Conservation (phyloP, 2,113 vertebrate genomes). For the Brevimyrus niger region DNA sequence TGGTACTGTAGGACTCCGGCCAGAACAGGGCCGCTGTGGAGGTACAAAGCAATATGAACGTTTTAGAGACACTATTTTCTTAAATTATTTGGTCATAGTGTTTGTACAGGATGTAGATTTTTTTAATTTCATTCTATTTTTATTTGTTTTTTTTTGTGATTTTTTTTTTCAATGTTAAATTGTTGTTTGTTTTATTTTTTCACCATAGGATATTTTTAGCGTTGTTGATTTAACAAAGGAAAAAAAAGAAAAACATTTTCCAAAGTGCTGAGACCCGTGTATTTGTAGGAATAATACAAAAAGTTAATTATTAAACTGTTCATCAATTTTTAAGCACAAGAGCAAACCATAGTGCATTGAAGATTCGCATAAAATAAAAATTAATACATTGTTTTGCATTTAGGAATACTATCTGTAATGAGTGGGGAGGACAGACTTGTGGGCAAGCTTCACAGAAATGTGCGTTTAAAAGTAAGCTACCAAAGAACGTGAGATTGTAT, state of each 20-base stretch:
- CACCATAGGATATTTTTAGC: slow-evolving; percentile 65
- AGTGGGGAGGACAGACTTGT: neutral
- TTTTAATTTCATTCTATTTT: slow-evolving; percentile 52
- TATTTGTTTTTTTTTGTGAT: slow-evolving; percentile 45
- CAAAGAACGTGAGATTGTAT: slow-evolving; percentile 9
- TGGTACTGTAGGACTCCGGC: slow-evolving; percentile 42
- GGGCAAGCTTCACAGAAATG: neutral
- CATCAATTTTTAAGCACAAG: slow-evolving; percentile 68
- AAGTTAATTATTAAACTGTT: slow-evolving; percentile 61
- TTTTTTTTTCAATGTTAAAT: slow-evolving; percentile 45
- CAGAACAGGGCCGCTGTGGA: slow-evolving; percentile 42
- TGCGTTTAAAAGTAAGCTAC: neutral
- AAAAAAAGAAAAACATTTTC: slow-evolving; percentile 56
- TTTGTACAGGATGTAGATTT: slow-evolving; percentile 71
- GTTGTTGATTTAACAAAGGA: slow-evolving; percentile 52
- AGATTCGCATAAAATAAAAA: slow-evolving; percentile 20
- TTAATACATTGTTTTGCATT: slow-evolving; percentile 21
- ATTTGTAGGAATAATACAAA: slow-evolving; percentile 70
- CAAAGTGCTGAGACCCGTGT: slow-evolving; percentile 66
- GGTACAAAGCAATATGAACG: slow-evolving; percentile 74
- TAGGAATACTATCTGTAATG: neutral
- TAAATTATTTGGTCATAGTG: slow-evolving; percentile 75
- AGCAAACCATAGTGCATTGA: slow-evolving; percentile 42
- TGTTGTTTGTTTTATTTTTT: slow-evolving; percentile 51
- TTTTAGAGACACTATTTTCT: slow-evolving; percentile 80